A percentile compares a stretch with the other conserved stretches of the same genome.
phyloP scores from a whole-genome alignment of 37 sponge, comb jelly and placozoan genomes.

The Ianthella basta region DNA sequence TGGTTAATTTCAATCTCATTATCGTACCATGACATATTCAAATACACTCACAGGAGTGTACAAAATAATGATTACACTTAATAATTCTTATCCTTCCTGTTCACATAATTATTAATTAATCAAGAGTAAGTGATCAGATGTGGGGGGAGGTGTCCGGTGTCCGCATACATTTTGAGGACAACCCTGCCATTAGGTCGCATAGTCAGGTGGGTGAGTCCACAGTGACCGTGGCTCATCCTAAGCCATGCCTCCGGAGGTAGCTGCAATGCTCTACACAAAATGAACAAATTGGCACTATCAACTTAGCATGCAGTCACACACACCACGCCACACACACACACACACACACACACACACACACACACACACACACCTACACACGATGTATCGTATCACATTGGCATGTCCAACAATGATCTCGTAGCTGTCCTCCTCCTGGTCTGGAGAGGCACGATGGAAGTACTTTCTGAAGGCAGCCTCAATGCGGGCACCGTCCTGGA shows the following conservation, averaged over 20 bases:
- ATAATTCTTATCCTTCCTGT: too few relatives aligned
- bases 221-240: slow-evolving; percentile 85
- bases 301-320: neutral
- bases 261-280: slow-evolving; percentile 81
- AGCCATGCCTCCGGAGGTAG: slow-evolving; percentile 97
- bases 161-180: slow-evolving; percentile 66
- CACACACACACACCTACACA: slow-evolving; percentile 75
- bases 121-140: slow-evolving; percentile 77
- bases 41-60: too few relatives aligned
- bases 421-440: slow-evolving; percentile 75
- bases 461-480: slow-evolving; percentile 93
- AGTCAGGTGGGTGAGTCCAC: slow-evolving; percentile 80
- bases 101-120: slow-evolving; percentile 13
- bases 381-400: slow-evolving; percentile 97
- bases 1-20: too few relatives aligned
- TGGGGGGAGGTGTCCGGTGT: slow-evolving; percentile 88
- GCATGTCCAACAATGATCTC: slow-evolving; percentile 95
- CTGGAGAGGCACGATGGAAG: slow-evolving; percentile 88
- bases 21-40: too few relatives aligned
- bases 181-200: slow-evolving; percentile 92
- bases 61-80: too few relatives aligned
- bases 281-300: neutral
- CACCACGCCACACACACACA: slow-evolving; percentile 13
- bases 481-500: slow-evolving; percentile 91
- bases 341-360: slow-evolving; percentile 32